These are phyloP conservation scores for Cotesia glomerata DNA, from an alignment of 1,140 invertebrate genomes.

Conservation along the genomic window DNA sequence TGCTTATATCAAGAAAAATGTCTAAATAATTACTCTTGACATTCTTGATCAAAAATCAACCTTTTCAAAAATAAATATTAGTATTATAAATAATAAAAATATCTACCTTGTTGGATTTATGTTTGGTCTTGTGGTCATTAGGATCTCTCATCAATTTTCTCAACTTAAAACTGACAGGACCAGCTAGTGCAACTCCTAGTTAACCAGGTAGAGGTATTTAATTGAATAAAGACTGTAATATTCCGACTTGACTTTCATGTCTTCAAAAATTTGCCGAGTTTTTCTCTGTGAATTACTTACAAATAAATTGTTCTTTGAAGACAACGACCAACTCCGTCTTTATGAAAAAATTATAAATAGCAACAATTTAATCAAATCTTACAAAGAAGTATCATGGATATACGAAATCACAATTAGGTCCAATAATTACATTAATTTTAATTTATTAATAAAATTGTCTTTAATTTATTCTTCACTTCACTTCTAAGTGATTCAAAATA, in stretches of 20 bases:
- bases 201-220: constrained; percentile 76
- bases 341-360: constrained; percentile 87
- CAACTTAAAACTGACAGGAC: constrained; percentile 78
- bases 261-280: constrained; percentile 60
- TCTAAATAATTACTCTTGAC: too few species aligned
- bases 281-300: constrained; percentile 81
- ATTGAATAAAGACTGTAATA: constrained; percentile 79
- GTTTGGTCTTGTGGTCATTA: constrained; percentile 61
- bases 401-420: constrained; percentile 70
- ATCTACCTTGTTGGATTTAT: constrained; percentile 66
- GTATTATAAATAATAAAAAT: not conserved
- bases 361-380: constrained; percentile 71
- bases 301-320: constrained; percentile 76
- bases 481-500: constrained; percentile 79
- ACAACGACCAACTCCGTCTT: constrained; percentile 81
- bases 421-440: not conserved
- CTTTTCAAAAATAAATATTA: too few species aligned
- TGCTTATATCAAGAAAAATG: too few species aligned
- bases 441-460: not conserved
- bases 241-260: constrained; percentile 69
- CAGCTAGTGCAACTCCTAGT: constrained; percentile 63
- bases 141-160: constrained; percentile 75
- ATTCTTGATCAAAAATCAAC: too few species aligned
- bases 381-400: constrained; percentile 69
- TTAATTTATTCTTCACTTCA: not conserved